Evolutionary conservation across 2,113 vertebrate genomes (phyloP), one percentile per base, ranked within the genome.

Genomic region (Chaetura pelagica): DNA sequence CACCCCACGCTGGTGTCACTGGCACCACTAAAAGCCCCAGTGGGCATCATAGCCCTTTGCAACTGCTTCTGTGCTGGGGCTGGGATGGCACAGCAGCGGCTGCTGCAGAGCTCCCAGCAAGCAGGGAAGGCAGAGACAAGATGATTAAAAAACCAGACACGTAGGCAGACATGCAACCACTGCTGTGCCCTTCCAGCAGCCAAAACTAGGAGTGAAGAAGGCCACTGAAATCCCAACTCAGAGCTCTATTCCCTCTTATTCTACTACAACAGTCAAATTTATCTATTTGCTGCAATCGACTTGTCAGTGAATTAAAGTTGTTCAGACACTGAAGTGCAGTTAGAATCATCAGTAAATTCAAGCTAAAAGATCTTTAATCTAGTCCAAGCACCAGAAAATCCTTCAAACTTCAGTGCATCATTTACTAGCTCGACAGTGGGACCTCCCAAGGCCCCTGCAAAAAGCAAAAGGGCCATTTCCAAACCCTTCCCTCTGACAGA

Each of bases 61-160:
- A 51, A 11, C 35, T 4, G 18, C 30, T 7, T 3, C 34, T 15
- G 35, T 22, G 61, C 72, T 67, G 11, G 13, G 40, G 3, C 18
- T 10, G 71, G 35, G 32, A 15, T 2, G 38, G 64, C 44, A 19
- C 46, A 2, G 7, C 1, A 1, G 44, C 2, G 12, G 7, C 20
- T 1, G 22, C 1, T 8, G 38, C 16, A 7, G 46, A 54, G 74
- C 67, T 64, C 24, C 2, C 6, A 6, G 78, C 22, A 27, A 17
- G 34, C 30, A 32, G 72, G 49, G 15, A 57, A 17, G 24, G 67
- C 38, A 58, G 32, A 5, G 29, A 42, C 46, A 52, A 12, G 0
- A 22, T 0, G 2, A 18, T 6, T 7, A 27, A 11, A 35, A 64
- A 51, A 4, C 6, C 26, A 14, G 16, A 44, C 5, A 9, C 0